Evolutionary conservation across 2,888 invertebrate species (phyloP), one percentile per base, ranked within the genome.

Genomic region (Oligia strigilis): DNA sequence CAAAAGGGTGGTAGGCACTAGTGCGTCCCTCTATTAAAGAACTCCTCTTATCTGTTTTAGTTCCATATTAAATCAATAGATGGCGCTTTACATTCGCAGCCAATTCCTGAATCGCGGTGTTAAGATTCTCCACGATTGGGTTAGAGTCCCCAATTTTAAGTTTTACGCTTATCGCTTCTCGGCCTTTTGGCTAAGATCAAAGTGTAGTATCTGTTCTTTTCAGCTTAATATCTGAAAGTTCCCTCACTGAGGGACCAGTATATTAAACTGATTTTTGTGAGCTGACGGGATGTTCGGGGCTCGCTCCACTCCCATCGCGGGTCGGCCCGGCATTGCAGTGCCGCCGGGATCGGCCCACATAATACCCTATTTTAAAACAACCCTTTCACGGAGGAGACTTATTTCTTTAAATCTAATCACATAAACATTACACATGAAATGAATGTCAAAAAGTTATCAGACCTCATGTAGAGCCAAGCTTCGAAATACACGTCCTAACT

Each of bases 121-220:
- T 67, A 67, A 66, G 62, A 75, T 72, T 80, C 40, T 76, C 76
- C 66, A 71, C 29, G 58, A 40, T 1, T 40, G 40, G 60, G 77
- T 36, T 62, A 17, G 43, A 5, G 2, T 72, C 23, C 11, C 9
- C 36, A 1, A 19, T 36, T 52, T 17, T 0, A 4, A 0, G 0
- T 13, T 2, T 6, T 6, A 0, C 0, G 40, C 14, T 40, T 40
- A 64, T 58, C 58, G 58, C 58, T 58, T 80, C 80, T 80, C 72
- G 69, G 70, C 74, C 70, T 65, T 52, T 70, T 66, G 81, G 60
- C 75, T 80, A 66, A 81, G 75, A 81, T 71, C 80, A 77, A 80
- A 80, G 75, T 84, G 77, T 75, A 80, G 74, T 78, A 84, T 78
- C 67, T 81, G 71, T 84, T 78, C 58, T 78, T 75, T 84, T 83